These are phyloP conservation scores for Elegia similella DNA, from an alignment of 2,888 invertebrate species.

Conservation along the genomic window DNA sequence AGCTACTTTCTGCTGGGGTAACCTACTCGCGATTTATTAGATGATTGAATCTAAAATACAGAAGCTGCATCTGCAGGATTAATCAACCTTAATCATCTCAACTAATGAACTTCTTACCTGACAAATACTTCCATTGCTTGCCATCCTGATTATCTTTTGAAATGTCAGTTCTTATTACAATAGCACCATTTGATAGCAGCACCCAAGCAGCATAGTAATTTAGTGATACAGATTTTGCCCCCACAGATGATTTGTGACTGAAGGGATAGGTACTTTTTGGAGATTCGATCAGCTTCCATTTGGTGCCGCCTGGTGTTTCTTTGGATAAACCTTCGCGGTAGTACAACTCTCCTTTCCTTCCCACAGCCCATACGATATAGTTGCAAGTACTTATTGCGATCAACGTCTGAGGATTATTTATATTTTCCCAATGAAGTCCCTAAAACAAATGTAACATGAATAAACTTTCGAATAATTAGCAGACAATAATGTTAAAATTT, in stretches of 20 bases:
- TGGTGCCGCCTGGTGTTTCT: conserved; percentile 84
- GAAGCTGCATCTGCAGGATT: no score
- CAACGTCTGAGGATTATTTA: conserved; percentile 90
- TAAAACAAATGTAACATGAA: conserved; percentile 37
- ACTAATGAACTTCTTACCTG: conserved; percentile 46
- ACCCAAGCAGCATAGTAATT: conserved; percentile 90
- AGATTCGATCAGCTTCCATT: conserved; percentile 91
- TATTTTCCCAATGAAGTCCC: conserved; percentile 90
- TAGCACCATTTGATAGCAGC: conserved; percentile 85
- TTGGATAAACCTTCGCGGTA: conserved; percentile 88
- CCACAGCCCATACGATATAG: conserved; percentile 91
- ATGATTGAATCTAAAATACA: no score
- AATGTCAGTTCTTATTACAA: conserved; percentile 90
- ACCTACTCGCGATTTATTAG: no score
- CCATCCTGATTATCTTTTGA: conserved; percentile 90
- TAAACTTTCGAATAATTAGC: no score
- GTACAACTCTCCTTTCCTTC: conserved; percentile 92
- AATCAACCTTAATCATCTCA: no score
- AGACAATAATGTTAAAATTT: neutral
- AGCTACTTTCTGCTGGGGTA: no score
- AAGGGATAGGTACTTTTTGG: conserved; percentile 57
- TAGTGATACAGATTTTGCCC: conserved; percentile 88
- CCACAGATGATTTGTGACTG: conserved; percentile 49
- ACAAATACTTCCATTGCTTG: conserved; percentile 88
- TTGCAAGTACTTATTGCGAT: conserved; percentile 87